Evolutionary conservation across 2,888 invertebrate species (phyloP).

Genomic region (Arrhopalites spinosus): DNA sequence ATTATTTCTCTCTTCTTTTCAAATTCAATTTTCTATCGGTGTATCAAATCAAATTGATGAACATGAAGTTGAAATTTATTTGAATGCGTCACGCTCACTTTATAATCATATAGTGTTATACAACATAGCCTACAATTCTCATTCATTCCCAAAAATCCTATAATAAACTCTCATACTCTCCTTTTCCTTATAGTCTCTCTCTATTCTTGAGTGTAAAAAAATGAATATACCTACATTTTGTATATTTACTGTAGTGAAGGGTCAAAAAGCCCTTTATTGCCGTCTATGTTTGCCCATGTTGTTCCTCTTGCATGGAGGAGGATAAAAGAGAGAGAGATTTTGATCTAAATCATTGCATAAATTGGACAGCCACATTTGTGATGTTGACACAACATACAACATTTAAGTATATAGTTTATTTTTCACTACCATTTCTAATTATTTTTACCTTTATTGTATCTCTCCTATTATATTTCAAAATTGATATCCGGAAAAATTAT

Average conservation of each 20-base stretch:
- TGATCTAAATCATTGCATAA: conserved; percentile 45
- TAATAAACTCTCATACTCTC: neutral
- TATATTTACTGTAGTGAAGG: too few species aligned
- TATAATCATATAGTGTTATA: conserved; percentile 2
- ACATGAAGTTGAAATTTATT: conserved; percentile 50
- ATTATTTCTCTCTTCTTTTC: conserved; percentile 44
- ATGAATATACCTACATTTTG: neutral
- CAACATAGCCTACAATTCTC: neutral
- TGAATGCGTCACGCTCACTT: conserved; percentile 47
- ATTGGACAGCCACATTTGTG: conserved; percentile 28
- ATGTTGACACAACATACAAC: too few species aligned
- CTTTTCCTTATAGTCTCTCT: neutral
- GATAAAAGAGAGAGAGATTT: conserved; percentile 27
- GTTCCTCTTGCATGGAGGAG: neutral
- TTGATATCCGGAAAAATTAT: too few species aligned
- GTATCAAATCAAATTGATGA: conserved; percentile 52
- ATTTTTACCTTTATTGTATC: too few species aligned
- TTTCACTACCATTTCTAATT: too few species aligned
- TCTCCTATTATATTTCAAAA: too few species aligned
- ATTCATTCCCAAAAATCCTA: neutral
- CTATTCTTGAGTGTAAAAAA: neutral
- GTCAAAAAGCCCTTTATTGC: neutral
- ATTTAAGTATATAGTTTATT: too few species aligned
- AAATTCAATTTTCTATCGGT: conserved; percentile 53
- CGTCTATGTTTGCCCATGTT: neutral